Evolutionary conservation across 2,797 vertebrate species (phyloP), one percentile per base, ranked within the genome.

Genomic region (Oreochromis mossambicus): DNA sequence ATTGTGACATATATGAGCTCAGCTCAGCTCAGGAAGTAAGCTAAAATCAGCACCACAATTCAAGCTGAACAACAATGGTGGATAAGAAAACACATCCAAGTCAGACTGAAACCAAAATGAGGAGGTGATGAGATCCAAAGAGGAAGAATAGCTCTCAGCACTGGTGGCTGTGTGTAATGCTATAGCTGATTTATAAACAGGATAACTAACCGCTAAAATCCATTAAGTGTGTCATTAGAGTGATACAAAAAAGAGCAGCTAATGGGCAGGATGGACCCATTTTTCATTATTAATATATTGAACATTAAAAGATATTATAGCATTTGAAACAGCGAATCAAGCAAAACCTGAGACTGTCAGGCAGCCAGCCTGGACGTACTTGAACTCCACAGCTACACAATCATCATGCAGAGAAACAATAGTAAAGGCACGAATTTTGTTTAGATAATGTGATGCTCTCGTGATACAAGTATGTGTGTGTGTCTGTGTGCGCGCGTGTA

Each of bases 1-100:
- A 77, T 68, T 84, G 89, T 84, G 82, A 91, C 86, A 86, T 58
- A 78, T 70, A 41, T 82, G 73, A 38, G 89, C 34, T 63, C 11
- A 38, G 58, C 58, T 38, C 61, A 68, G n/a, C 46, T 9, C 55
- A 85, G 61, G 58, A 41, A 78, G 79, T 46, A 7, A 8, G 63
- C 50, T 82, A 87, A 87, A 89, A 86, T 82, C n/a, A 81, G 82
- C 78, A 32, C 61, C 52, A 29, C 6, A n/a, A 76, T 88, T 77
- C 55, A 82, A 63, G 41, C 36, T 46, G 51, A 54, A 13, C 5
- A 51, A 85, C 84, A 87, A 87, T 77, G 54, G 46, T 14, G 61
- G 73, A 46, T 34, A 32, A 81, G 41, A 77, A 80, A 63, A 52
- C 24, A 68, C 24, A 56, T 26, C 26, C n/a, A 26, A 80, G 83